Base-by-base conservation (phyloP, 2,113 vertebrate species). In the Chunga burmeisteri region DNA sequence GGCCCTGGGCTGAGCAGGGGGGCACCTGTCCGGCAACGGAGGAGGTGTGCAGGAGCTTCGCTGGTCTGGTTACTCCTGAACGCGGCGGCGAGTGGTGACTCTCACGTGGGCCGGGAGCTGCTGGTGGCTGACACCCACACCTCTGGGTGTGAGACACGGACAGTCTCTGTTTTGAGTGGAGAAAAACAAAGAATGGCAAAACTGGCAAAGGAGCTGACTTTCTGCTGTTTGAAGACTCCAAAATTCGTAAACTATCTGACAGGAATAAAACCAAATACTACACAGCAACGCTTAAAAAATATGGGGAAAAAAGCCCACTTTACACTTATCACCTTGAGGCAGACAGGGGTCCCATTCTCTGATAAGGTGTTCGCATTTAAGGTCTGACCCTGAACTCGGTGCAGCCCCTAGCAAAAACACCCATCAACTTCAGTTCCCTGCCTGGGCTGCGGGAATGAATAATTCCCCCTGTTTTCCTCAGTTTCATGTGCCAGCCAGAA, bases 281-380 rank as follows among this genome's bases (percentile, higher is more conserved):
- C 21, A 18, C 4, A 66, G 29, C 15, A 81, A 27, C 46, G 58
- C 25, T 53, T 66, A 40, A 73, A 91, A 47, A 27, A 13, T 4
- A 18, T 10, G 13, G 11, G 2, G 3, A 6, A 3, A 6, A 11
- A 18, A 26, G 21, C 0, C 1, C 5, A 32, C 52, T 49, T 79
- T 34, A 68, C 11, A 23, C 5, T 73, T 73, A 42, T 1, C 20
- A 52, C 36, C 66, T 61, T 25, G 47, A 85, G 71, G 68, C 23
- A 89, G n/a, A 34, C 15, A 77, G 40, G 14, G 11, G 9, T 78
- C 42, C 12, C 16, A 36, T 74, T 80, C 50, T 89, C 18, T 44
- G 22, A 46, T 25, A 68, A 86, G 23, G 10, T 27, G 38, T 67
- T 92, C 52, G 77, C 13, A 8, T 74, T 49, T 77, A 84, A 62